phyloP scores from a whole-genome alignment of 2,888 invertebrate species.

The Loripinus fragilis region DNA sequence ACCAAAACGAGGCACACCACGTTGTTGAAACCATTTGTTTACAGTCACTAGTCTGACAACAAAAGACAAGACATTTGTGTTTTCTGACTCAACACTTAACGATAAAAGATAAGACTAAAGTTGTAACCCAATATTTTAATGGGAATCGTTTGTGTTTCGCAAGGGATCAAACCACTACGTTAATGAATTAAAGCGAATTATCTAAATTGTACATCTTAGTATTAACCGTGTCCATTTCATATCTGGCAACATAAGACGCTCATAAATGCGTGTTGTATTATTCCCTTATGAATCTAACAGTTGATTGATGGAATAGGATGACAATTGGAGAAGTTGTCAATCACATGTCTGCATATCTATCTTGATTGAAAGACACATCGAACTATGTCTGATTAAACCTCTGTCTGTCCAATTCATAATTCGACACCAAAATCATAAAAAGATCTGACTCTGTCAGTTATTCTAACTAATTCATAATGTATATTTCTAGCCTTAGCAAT shows the following conservation, averaged over 20 bases:
- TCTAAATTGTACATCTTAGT: slow-evolving; percentile 36
- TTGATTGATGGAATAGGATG: slow-evolving; percentile 5
- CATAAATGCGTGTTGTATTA: slow-evolving; percentile 19
- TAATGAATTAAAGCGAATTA: slow-evolving; percentile 31
- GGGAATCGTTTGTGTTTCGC: slow-evolving; percentile 7
- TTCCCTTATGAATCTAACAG: slow-evolving; percentile 15
- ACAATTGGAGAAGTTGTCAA: slow-evolving; percentile 18
- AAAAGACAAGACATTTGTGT: neutral
- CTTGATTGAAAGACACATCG: neutral
- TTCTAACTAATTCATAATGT: too few relatives aligned
- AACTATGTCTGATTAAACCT: slow-evolving; percentile 3
- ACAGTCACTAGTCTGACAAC: too few relatives aligned
- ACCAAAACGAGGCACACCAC: too few relatives aligned
- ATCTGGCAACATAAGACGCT: slow-evolving; percentile 23
- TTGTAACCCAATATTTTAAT: slow-evolving; percentile 8
- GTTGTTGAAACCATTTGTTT: too few relatives aligned
- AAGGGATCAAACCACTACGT: slow-evolving; percentile 13
- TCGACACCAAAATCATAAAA: neutral
- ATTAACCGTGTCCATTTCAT: slow-evolving; percentile 22
- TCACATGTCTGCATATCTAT: neutral
- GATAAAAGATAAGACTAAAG: slow-evolving; percentile 6
- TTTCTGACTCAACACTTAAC: neutral
- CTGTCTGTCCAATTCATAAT: neutral
- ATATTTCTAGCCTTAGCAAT: too few relatives aligned
- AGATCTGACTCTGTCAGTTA: too few relatives aligned